phyloP scores from a whole-genome alignment of 2,113 vertebrate species.

The Onychorhynchus coronatus region DNA sequence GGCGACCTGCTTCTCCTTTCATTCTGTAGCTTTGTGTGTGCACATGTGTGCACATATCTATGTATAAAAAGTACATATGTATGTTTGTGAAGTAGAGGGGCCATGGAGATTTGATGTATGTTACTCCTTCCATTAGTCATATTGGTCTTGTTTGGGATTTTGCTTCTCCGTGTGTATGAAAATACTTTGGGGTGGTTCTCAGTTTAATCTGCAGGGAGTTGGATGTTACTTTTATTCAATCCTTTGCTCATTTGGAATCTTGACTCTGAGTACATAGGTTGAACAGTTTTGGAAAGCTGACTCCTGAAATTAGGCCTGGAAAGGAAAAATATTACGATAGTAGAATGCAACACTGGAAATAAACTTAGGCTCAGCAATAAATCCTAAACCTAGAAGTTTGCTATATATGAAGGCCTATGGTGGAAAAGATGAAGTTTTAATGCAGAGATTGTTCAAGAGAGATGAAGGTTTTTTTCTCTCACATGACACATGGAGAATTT shows the following conservation, averaged over 20 bases:
- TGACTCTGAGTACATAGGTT: neutral
- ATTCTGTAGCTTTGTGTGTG: neutral
- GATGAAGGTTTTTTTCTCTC: neutral
- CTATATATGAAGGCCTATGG: fast-evolving
- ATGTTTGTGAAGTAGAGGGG: neutral
- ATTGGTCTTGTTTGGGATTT: neutral
- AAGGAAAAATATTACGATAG: neutral
- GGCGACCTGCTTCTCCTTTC: neutral
- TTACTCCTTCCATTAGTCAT: neutral
- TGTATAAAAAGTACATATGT: neutral
- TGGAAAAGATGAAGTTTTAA: neutral
- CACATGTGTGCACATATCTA: fast-evolving
- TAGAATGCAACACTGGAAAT: neutral
- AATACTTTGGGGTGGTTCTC: neutral
- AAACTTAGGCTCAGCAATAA: neutral
- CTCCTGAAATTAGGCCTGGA: neutral
- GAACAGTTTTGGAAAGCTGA: neutral
- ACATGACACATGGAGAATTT: neutral
- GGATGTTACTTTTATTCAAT: neutral
- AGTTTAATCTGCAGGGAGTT: neutral
- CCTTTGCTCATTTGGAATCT: neutral
- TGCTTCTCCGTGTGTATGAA: neutral
- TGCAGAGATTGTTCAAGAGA: neutral
- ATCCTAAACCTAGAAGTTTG: neutral
- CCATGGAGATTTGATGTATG: neutral